Conservation (phyloP, 2,113 vertebrate species). For the Mormyrus lacerda region DNA sequence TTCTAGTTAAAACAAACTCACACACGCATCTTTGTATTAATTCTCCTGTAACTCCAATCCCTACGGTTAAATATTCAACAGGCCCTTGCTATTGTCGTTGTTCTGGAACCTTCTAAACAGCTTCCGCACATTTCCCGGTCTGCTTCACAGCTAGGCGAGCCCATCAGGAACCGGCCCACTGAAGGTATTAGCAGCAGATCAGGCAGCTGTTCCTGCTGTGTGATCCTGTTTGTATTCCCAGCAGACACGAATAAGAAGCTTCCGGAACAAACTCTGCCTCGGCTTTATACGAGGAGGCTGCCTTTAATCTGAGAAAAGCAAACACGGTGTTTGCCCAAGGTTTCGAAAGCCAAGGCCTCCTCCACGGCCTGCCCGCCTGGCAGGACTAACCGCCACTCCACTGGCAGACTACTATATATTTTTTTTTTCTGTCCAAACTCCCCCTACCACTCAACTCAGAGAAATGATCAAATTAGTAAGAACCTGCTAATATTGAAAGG, state of each 20-base stretch:
- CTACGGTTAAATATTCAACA: background rate
- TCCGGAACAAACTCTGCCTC: slow-evolving; percentile 43
- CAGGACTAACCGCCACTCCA: background rate
- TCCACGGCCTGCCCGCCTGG: background rate
- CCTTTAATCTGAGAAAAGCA: slow-evolving; percentile 33
- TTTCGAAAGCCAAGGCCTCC: background rate
- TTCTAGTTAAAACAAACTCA: background rate
- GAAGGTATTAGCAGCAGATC: background rate
- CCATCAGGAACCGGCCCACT: background rate
- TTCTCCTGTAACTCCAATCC: background rate
- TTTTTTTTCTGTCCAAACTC: background rate
- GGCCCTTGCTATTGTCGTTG: background rate
- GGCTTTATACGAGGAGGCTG: slow-evolving; percentile 35
- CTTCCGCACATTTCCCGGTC: background rate
- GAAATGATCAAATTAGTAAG: background rate
- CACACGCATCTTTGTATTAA: background rate
- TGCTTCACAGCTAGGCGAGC: background rate
- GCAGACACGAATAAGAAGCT: slow-evolving; percentile 48
- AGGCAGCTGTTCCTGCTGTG: slow-evolving; percentile 47
- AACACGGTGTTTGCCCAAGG: background rate
- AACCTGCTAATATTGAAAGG: background rate
- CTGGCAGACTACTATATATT: background rate
- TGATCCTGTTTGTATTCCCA: slow-evolving; percentile 56
- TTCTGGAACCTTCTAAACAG: background rate
- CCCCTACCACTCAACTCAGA: background rate